Evolutionary conservation across 2,888 invertebrate genomes (phyloP), one percentile per base, ranked within the genome.

Genomic region (Clusia tigrina): DNA sequence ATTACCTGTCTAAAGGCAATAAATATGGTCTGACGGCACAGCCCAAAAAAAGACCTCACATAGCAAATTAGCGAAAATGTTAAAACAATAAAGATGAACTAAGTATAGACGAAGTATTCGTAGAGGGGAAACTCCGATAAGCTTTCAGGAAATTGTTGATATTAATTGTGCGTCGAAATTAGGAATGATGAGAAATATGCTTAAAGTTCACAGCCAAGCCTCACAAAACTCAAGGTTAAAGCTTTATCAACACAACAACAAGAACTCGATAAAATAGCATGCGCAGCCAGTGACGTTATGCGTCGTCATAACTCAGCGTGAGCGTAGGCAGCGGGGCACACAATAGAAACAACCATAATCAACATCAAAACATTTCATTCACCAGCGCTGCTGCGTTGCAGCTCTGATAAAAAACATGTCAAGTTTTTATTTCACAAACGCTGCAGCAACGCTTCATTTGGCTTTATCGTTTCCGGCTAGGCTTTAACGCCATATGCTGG

Each of bases 201-300:
- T 12, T 20, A 46, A 54, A 60, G 54, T 60, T 60, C 48, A 54
- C 22, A n/a, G n/a, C n/a, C n/a, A n/a, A n/a, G n/a, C n/a, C n/a
- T n/a, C n/a, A n/a, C 24, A 32, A 46, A 60, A 60, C 32, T 54
- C 54, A 60, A 60, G 60, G 60, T 60, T 32, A 54, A 53, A 3
- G 42, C 24, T 15, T 26, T 54, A 24, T 25, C 9, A 23, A 32
- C 12, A 32, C 12, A 32, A 5, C 5, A 5, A 32, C 32, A 32
- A 32, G 6, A 32, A 32, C 5, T 15, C n/a, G 42, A 42, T 42
- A 42, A 42, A 42, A 17, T 3, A 42, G n/a, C 10, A 42, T 32
- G 32, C 32, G 32, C 32, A n/a, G n/a, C n/a, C n/a, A n/a, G n/a
- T n/a, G n/a, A n/a, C n/a, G n/a, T n/a, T n/a, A n/a, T n/a, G 6